A percentile compares a stretch with the other conserved stretches of the same genome.
Conservation (phyloP, 2,113 vertebrate genomes). For the Lathamus discolor region DNA sequence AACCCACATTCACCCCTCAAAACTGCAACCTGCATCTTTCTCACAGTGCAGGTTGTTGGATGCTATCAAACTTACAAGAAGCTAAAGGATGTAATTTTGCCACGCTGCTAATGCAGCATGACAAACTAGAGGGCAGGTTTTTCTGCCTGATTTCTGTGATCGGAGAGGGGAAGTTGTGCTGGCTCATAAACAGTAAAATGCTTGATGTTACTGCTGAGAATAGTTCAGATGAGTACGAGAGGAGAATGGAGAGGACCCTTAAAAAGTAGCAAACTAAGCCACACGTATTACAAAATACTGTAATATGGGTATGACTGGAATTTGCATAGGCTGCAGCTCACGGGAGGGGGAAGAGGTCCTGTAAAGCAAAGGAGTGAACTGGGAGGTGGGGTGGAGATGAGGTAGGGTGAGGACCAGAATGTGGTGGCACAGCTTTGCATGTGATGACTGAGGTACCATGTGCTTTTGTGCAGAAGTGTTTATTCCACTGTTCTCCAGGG, state of each 20-base stretch:
- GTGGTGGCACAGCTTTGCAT: not conserved
- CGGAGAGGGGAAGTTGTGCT: not conserved
- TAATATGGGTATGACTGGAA: not conserved
- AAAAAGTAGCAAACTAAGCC: not conserved
- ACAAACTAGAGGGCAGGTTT: not conserved
- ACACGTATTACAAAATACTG: not conserved
- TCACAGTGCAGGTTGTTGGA: not conserved
- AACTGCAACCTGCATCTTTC: rapidly evolving
- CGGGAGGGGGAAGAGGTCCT: not conserved
- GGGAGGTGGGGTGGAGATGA: not conserved
- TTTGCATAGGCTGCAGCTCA: not conserved
- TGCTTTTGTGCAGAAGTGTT: not conserved
- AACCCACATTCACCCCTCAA: rapidly evolving
- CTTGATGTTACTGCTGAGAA: not conserved
- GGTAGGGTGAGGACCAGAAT: not conserved
- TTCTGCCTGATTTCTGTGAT: rapidly evolving
- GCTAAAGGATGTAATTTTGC: not conserved
- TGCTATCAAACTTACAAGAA: rapidly evolving
- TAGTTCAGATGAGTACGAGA: not conserved
- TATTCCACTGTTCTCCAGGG: not conserved
- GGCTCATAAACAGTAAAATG: not conserved
- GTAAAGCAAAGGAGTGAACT: not conserved
- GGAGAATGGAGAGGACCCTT: not conserved
- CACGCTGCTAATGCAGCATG: rapidly evolving
- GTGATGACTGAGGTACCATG: not conserved